Evolutionary conservation across 2,888 invertebrate genomes (phyloP), one percentile per base, ranked within the genome.

Genomic region (Erebia aethiops): DNA sequence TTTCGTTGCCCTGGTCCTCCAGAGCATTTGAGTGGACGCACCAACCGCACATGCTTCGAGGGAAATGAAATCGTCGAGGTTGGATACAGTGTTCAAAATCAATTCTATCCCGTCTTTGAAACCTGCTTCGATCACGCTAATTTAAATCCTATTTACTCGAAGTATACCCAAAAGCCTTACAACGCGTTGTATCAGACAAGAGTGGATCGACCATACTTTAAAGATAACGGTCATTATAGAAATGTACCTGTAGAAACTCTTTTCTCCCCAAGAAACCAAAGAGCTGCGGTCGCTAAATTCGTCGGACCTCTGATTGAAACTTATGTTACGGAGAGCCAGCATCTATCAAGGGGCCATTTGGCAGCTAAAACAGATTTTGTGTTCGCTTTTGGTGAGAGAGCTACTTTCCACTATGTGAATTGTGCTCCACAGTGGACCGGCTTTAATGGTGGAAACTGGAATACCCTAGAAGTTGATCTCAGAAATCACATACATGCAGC

Each of bases 361-460:
- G 91, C 94, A 0, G 95, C 96, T 7, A 95, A 95, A 83, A 94
- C 94, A 0, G 96, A 96, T 81, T 95, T 95, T 71, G 89, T 94
- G 1, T 95, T 94, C 71, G 95, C 94, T 0, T 88, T 94, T 61
- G 93, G 94, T 58, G 95, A 96, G 77, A 87, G 92, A 10, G 91
- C 95, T 0, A 95, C 95, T 0, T 96, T 96, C 78, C 95, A 95
- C 80, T 96, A 95, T 74, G 86, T 95, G 1, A 96, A 96, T 80
- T 94, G 94, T 2, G 95, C 95, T 0, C 96, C 96, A 0, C 96
- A 96, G 73, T 96, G 96, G 96, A 94, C 94, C 21, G 90, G 90
- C 0, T 94, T 95, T 75, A 95, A 95, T 75, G 92, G 90, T 0
- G 94, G 95, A 0, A 95, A 95, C 77, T 95, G 95, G 95, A 93